These are phyloP conservation scores for Drymodes brunneopygia DNA, from an alignment of 2,113 vertebrate genomes.

Conservation along the genomic window DNA sequence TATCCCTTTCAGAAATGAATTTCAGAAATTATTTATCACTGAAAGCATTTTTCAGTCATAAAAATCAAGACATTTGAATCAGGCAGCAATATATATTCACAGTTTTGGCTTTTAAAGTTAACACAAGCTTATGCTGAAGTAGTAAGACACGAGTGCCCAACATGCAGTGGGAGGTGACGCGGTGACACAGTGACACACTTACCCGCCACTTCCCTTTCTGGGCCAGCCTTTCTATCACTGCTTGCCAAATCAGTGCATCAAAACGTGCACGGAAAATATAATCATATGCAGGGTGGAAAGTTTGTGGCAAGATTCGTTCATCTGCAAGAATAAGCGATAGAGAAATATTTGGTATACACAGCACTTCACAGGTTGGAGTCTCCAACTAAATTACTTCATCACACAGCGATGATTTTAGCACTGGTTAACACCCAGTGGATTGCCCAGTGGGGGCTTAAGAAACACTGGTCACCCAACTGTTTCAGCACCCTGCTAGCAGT, in stretches of 20 bases:
- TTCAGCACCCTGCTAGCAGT: neutral
- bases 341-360: neutral
- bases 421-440: neutral
- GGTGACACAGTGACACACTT: neutral
- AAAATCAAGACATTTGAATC: neutral
- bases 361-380: neutral
- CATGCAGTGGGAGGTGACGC: accelerated
- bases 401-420: neutral
- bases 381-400: neutral
- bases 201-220: conserved; percentile 73
- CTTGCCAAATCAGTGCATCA: conserved; percentile 64
- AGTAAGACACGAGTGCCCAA: neutral
- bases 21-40: neutral
- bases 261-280: conserved; percentile 53
- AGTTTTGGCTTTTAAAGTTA: neutral
- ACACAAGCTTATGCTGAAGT: neutral
- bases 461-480: neutral
- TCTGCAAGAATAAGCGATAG: conserved; percentile 8
- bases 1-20: neutral
- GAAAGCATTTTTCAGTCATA: neutral
- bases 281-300: conserved; percentile 31
- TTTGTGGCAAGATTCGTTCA: conserved; percentile 15
- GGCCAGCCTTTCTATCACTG: conserved; percentile 72
- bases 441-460: neutral
- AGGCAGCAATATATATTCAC: neutral